Base-by-base conservation (phyloP, 1,140 invertebrate species). In the Euglossa dilemma region DNA sequence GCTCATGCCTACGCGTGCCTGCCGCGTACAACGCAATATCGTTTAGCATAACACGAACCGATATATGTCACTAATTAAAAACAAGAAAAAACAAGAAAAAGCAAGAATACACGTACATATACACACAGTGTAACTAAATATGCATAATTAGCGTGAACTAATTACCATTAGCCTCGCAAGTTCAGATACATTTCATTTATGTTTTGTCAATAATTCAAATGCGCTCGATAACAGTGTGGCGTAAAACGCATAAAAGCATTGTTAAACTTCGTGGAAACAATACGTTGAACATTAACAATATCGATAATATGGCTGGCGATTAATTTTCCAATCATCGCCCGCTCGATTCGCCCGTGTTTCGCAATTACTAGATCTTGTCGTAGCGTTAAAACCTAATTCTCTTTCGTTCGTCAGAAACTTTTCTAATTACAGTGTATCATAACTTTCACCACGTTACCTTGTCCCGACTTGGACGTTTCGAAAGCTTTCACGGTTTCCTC, bases 401-500 rank as follows among this genome's bases (percentile, higher is more conserved):
- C 7, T n/a, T 20, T 59, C 6, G 7, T 54, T 54, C n/a, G 11
- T 54, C 28, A 16, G 11, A 43, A 18, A 43, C 9, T 69, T 36
- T 16, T 66, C 81, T 88, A 91, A 47, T 96, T 95, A 20, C 97
- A 97, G 87, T 98, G 96, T 86, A 99, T 99, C 96, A 99, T 98
- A 86, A 99, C 97, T 95, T 99, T 99, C 86, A 99, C 97, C 18
- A 97, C 96, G 79, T 96, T 96, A 56, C 95, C 97, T 84, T 92
- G 87, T 59, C 97, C 96, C 66, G 95, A 95, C 85, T 96, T 96
- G 0, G 98, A 96, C 7, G 96, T 96, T 89, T 99, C 96, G 93
- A 99, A 99, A 0, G 99, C 98, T 92, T 98, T 94, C 0, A 96
- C 83, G 0, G 97, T 96, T 75, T 99, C 96, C 89, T 98, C 98